A percentile compares a stretch with the other conserved stretches of the same genome.
Conservation (phyloP, 2,113 vertebrate species). For the Oreotrochilus melanogaster region DNA sequence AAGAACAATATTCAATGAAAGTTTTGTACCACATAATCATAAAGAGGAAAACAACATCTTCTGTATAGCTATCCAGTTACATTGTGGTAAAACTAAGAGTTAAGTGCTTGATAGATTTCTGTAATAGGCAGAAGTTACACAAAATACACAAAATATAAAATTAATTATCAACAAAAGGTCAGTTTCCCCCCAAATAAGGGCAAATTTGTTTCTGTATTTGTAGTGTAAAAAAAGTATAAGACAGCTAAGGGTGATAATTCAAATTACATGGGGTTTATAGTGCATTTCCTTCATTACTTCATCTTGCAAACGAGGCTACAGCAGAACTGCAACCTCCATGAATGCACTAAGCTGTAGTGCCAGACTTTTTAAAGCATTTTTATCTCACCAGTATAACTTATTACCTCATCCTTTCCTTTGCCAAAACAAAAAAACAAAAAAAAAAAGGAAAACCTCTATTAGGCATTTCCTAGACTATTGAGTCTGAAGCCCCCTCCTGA, state of each 20-base stretch:
- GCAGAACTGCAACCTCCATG: not conserved
- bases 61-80: not conserved
- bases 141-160: not conserved
- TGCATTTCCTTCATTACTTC: slow-evolving; percentile 21
- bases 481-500: too few species aligned
- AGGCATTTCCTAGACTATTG: not conserved
- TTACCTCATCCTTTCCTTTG: not conserved
- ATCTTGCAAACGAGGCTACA: not conserved
- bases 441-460: not conserved
- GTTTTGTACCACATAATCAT: not conserved
- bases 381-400: not conserved
- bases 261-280: not conserved
- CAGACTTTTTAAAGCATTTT: not conserved
- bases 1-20: not conserved
- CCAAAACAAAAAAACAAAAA: not conserved
- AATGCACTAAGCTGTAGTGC: not conserved
- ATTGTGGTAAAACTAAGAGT: not conserved
- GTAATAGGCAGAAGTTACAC: fast-evolving
- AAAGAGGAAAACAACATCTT: not conserved
- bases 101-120: not conserved
- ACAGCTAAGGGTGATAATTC: not conserved
- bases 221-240: not conserved
- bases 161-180: not conserved
- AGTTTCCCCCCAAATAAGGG: not conserved
- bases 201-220: slow-evolving; percentile 23